These are phyloP conservation scores for Lagopus leucura DNA, from an alignment of 2,113 vertebrate species.

Conservation along the genomic window DNA sequence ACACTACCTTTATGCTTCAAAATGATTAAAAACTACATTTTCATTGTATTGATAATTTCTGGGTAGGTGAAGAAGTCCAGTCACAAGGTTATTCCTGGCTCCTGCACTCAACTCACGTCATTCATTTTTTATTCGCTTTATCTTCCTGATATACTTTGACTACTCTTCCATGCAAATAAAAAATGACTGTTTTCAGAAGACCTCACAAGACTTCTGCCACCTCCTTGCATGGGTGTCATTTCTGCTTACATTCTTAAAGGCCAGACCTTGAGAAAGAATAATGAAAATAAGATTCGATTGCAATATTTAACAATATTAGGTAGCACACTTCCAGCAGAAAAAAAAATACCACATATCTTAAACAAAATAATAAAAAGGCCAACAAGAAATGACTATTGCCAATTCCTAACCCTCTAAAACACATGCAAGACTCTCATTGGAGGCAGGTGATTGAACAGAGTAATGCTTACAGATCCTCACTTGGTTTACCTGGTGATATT, in stretches of 20 bases:
- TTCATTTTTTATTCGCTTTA: not conserved
- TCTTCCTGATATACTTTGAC: not conserved
- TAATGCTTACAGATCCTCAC: not conserved
- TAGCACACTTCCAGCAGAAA: not conserved
- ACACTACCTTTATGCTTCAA: not conserved
- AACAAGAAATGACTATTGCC: not conserved
- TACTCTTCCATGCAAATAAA: not conserved
- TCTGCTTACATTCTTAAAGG: not conserved
- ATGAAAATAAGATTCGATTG: not conserved
- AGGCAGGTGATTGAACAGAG: not conserved
- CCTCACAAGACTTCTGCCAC: conserved; percentile 8
- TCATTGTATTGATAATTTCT: not conserved
- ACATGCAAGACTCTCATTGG: not conserved
- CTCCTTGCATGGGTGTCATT: not conserved
- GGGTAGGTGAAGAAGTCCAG: not conserved
- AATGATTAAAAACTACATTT: not conserved
- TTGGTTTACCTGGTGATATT: not conserved
- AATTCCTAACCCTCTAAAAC: not conserved
- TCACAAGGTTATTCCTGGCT: not conserved
- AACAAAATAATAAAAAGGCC: not conserved
- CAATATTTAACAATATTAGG: not conserved
- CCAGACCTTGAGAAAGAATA: not conserved
- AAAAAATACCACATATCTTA: not conserved
- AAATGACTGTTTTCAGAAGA: conserved; percentile 17
- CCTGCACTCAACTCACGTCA: not conserved